Evolutionary conservation across 2,113 vertebrate species (phyloP), one percentile per base, ranked within the genome.

Genomic region (Percopsis transmontana): DNA sequence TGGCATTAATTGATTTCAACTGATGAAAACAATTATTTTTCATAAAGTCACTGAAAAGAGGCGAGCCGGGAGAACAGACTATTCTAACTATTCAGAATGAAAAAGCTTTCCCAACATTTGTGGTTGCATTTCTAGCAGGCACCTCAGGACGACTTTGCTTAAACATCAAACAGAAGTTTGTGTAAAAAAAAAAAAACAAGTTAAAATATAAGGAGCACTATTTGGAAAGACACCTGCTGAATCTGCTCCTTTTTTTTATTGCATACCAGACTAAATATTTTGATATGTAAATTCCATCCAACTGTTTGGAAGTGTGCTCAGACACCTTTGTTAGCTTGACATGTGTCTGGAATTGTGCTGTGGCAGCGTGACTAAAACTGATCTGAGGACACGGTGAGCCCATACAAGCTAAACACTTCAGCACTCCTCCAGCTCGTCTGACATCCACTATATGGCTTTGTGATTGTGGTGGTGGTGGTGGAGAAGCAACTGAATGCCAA

Each of bases 1-100:
- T 74, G 77, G 74, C 50, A 71, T 62, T 68, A 68, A 77, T 82
- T 87, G 27, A 86, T 83, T 80, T 68, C 9, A 52, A 82, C 74
- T 79, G 70, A 41, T 12, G n/a, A 2, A 40, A n/a, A 45, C 19
- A 45, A 66, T 48, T 41, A 19, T 59, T 62, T 51, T 51, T 7
- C 0, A 48, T 12, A 23, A 23, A 23, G 19, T 23, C 12, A 2
- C 4, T 21, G 19, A 42, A 52, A 60, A 40, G 50, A 23, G 19
- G 75, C 42, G 10, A 63, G 8, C 45, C 14, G 18, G 40, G 44
- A 70, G 75, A 78, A 20, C n/a, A n/a, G 40, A 41, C 40, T 39
- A 52, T 75, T 62, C 33, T 18, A 5, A 45, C 72, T 61, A 80
- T 85, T 81, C 81, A 79, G 55, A 79, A 62, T 62, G 59, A 79